A percentile compares a stretch with the other conserved stretches of the same genome.
These are phyloP conservation scores for Eumaeus atala DNA, from an alignment of 1,140 invertebrate species.

Conservation along the genomic window DNA sequence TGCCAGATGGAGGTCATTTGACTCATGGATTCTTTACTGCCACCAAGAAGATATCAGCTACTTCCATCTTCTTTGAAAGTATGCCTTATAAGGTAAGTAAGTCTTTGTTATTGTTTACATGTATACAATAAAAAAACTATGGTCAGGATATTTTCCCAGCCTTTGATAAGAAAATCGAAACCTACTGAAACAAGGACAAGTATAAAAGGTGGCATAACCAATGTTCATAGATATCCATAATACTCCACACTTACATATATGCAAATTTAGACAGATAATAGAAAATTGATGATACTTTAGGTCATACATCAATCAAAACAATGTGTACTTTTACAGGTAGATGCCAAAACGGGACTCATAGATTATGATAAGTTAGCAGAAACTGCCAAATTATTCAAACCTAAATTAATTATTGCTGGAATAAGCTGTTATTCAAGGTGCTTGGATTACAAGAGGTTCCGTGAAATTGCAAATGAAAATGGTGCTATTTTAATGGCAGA, in stretches of 20 bases:
- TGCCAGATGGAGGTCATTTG: slow-evolving; percentile 97
- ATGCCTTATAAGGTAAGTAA: slow-evolving; percentile 94
- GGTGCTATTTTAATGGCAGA: slow-evolving; percentile 94
- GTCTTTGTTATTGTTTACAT: not conserved
- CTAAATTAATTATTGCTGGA: slow-evolving; percentile 95
- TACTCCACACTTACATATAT: too few relatives aligned
- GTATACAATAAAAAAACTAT: too few relatives aligned
- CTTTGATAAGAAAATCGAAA: too few relatives aligned
- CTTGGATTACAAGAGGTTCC: slow-evolving; percentile 91
- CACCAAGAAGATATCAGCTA: slow-evolving; percentile 95
- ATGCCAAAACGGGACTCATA: slow-evolving; percentile 90
- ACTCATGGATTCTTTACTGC: slow-evolving; percentile 95
- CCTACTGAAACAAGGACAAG: too few relatives aligned
- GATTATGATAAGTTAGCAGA: slow-evolving; percentile 93
- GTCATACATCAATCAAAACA: too few relatives aligned
- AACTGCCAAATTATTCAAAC: slow-evolving; percentile 91
- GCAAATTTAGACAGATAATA: not conserved
- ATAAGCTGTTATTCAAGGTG: slow-evolving; percentile 91
- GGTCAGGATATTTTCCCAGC: too few relatives aligned
- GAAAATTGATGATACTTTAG: too few relatives aligned
- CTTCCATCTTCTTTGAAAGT: slow-evolving; percentile 98
- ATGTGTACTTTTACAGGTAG: slow-evolving; percentile 65
- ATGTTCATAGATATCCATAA: too few relatives aligned
- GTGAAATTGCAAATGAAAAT: slow-evolving; percentile 90
- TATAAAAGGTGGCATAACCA: too few relatives aligned